Evolutionary conservation across 2,888 invertebrate species (phyloP).

Genomic region (Lasius platythorax): DNA sequence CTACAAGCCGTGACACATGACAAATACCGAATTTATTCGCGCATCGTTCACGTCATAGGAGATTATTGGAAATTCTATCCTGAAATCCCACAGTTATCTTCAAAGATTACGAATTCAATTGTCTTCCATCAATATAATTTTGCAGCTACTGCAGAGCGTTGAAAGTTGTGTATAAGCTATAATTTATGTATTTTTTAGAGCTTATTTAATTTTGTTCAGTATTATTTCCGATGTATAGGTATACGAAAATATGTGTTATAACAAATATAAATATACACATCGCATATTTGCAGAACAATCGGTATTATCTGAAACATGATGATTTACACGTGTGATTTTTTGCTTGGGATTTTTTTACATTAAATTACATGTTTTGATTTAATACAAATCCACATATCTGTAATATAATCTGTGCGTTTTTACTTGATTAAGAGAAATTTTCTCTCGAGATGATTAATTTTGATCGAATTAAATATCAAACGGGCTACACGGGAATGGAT

Average conservation of each 20-base stretch:
- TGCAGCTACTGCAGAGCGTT: background rate
- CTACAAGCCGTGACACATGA: conserved; percentile 16
- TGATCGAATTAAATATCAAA: conserved; percentile 17
- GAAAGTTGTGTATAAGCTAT: background rate
- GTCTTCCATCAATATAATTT: background rate
- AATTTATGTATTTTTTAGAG: background rate
- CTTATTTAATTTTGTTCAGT: background rate
- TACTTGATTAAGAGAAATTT: conserved; percentile 18
- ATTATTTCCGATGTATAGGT: background rate
- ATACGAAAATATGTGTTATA: background rate
- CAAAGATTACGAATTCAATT: conserved; percentile 42
- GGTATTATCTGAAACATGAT: background rate
- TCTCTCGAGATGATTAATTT: background rate
- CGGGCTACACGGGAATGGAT: background rate
- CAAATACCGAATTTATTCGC: conserved; percentile 39
- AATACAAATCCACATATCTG: background rate
- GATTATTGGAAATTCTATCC: conserved; percentile 44
- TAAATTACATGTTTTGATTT: conserved; percentile 4
- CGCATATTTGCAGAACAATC: background rate
- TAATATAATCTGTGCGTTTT: background rate
- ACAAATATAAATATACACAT: background rate
- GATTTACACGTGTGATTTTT: conserved; percentile 3
- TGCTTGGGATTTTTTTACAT: background rate
- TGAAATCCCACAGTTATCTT: conserved; percentile 49
- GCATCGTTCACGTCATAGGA: background rate